A percentile compares a stretch with the other conserved stretches of the same genome.
Evolutionary conservation across 1,140 invertebrate species (phyloP).

Genomic region (Pollicipes pollicipes): DNA sequence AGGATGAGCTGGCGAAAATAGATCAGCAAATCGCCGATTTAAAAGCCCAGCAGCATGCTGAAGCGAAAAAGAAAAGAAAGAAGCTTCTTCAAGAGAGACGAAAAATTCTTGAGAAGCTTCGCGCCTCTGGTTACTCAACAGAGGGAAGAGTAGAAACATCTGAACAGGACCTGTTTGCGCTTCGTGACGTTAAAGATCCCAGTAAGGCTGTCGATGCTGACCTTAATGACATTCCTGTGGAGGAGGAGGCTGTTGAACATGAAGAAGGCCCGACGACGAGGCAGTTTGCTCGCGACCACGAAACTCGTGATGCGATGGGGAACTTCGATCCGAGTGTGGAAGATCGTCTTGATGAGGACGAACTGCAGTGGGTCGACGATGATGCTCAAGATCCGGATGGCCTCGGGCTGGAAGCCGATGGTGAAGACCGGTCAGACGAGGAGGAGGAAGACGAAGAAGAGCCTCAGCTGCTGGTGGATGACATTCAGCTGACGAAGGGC

Average conservation of each 20-base stretch:
- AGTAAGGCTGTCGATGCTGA: neutral
- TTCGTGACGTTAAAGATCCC: neutral
- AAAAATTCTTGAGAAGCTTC: neutral
- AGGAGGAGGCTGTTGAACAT: neutral
- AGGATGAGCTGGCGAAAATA: constrained; percentile 13
- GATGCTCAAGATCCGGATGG: neutral
- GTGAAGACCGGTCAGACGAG: neutral
- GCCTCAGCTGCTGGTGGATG: neutral
- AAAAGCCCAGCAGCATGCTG: constrained; percentile 5
- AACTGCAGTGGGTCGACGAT: neutral
- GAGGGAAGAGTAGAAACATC: neutral
- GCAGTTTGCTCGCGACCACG: neutral
- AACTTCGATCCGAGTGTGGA: neutral
- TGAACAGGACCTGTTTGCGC: neutral
- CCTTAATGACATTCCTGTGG: neutral
- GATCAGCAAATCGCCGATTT: constrained; percentile 12
- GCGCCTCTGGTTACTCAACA: neutral
- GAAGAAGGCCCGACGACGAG: neutral
- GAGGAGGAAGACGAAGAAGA: neutral
- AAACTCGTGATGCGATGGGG: neutral
- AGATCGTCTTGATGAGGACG: neutral
- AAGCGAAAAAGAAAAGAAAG: neutral
- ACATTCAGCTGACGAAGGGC: neutral
- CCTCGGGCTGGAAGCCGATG: neutral
- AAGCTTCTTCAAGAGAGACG: neutral